Base-by-base conservation (phyloP, 2,888 invertebrate genomes). In the Parthenolecanium corni region DNA sequence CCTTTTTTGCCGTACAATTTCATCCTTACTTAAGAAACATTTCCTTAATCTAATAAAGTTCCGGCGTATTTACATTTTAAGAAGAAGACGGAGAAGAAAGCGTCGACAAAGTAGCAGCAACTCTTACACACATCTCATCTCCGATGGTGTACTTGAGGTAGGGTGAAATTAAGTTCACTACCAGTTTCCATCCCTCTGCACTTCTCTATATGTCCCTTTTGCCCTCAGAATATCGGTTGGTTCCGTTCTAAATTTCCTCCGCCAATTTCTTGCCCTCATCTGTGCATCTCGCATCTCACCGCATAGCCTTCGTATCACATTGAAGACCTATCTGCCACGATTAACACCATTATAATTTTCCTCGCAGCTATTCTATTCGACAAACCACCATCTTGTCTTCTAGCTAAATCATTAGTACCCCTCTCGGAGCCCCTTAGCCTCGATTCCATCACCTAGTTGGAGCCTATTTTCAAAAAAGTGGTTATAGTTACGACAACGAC, bases 1-100 rank as follows among this genome's bases (percentile, higher is more conserved):
- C 44, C 57, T 57, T 57, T 57, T 42, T 23, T 25, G 16, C 21
- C 46, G 57, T 57, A 57, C 57, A 57, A 57, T 57, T 57, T 57
- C 57, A 57, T 46, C 57, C 57, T 57, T 57, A 42, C 44, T 44
- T 57, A 57, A 57, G 57, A 57, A 57, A 57, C 57, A 57, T 57
- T 57, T 57, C 57, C 57, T 57, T 57, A 57, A 57, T 46, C 57
- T 57, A 57, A 57, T 57, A 57, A 57, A 57, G 57, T 57, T 57
- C 46, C 57, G 57, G 46, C 42, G 44, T 57, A 57, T 57, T 57
- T 57, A 46, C 57, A 57, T 57, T 57, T 57, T 46, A 18, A 57
- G 57, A 46, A 44, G 57, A 18, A 18, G 54, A 16, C 40, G 23
- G 16, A 4, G 31, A 31, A 31, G 31, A 31, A 31, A 31, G 31